A percentile compares a stretch with the other conserved stretches of the same genome.
Evolutionary conservation across 2,888 invertebrate genomes (phyloP).

Genomic region (Ellobium chinense): DNA sequence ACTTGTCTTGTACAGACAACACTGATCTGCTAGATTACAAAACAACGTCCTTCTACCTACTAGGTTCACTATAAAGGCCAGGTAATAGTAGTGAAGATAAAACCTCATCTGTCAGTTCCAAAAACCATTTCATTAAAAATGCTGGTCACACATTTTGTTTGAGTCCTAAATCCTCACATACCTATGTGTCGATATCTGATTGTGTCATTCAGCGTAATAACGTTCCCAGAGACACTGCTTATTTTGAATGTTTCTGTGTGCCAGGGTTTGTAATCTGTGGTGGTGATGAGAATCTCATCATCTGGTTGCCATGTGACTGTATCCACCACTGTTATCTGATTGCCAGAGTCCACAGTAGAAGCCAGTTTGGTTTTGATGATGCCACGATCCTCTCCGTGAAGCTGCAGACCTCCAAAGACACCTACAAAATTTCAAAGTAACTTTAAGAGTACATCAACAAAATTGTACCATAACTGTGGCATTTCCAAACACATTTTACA

Average conservation of each 20-base stretch:
- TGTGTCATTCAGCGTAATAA: slow-evolving; percentile 58
- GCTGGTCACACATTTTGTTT: too few species aligned
- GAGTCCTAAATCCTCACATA: slow-evolving; percentile 44
- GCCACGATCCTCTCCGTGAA: slow-evolving; percentile 64
- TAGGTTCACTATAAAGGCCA: too few species aligned
- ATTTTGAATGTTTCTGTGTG: slow-evolving; percentile 67
- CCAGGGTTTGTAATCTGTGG: slow-evolving; percentile 63
- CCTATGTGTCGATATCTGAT: slow-evolving; percentile 64
- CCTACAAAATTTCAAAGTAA: too few species aligned
- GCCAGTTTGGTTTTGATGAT: slow-evolving; percentile 64
- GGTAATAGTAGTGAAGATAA: too few species aligned
- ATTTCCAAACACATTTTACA: too few species aligned
- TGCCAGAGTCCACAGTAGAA: slow-evolving; percentile 57
- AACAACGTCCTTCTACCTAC: too few species aligned
- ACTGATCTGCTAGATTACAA: too few species aligned
- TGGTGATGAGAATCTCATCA: slow-evolving; percentile 65
- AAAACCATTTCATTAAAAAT: too few species aligned
- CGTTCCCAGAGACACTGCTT: slow-evolving; percentile 52
- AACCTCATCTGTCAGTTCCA: too few species aligned
- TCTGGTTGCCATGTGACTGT: slow-evolving; percentile 63
- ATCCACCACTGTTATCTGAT: slow-evolving; percentile 57
- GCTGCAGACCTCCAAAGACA: slow-evolving; percentile 69
- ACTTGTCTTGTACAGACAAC: too few species aligned
- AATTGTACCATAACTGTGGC: too few species aligned
- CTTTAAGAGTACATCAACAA: too few species aligned